Base-by-base conservation (phyloP, 1,140 invertebrate species). In the Trinorchestia longiramus region DNA sequence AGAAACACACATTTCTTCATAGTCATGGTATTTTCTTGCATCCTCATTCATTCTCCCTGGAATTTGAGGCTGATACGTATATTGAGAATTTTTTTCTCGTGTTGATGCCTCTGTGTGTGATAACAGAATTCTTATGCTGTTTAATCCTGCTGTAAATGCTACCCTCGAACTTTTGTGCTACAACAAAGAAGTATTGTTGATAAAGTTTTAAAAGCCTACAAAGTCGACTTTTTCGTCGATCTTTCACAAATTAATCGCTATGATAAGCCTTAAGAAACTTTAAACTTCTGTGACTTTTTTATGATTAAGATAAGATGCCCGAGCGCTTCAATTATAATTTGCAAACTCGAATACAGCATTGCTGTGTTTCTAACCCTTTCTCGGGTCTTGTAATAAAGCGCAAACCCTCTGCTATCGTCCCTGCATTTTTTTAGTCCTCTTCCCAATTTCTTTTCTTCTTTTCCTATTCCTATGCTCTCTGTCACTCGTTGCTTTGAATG, bases 211-310 rank as follows among this genome's bases (percentile, higher is more conserved):
- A 94, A 19, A 94, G 92, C 92, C 92, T 94, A 94, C 92, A 94
- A 94, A 94, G 92, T 94, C 92, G 92, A 94, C 92, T 94, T 94
- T 94, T 94, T 90, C 40, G 92, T 94, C 92, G 92, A 94, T 94
- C 43, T 94, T 94, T 94, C 92, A 94, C 92, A 94, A 94, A 94
- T 94, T 94, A 94, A 94, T 43, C 44, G 92, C 92, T 94, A 94
- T 94, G 92, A 94, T 94, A 94, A 94, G 92, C 92, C 92, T 94
- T 94, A 94, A 94, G 92, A 94, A 94, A 94, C 92, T 43, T 94
- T 94, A 41, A 94, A 43, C 92, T 43, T 94, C 44, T 47, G 92
- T 45, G 44, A 94, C 92, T 94, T 94, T 94, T 94, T 94, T 94
- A 94, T 94, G 43, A 94, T 45, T 94, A 94, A 94, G 92, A 42